Conservation (phyloP, 2,113 vertebrate species). For the Lamprotornis superbus region DNA sequence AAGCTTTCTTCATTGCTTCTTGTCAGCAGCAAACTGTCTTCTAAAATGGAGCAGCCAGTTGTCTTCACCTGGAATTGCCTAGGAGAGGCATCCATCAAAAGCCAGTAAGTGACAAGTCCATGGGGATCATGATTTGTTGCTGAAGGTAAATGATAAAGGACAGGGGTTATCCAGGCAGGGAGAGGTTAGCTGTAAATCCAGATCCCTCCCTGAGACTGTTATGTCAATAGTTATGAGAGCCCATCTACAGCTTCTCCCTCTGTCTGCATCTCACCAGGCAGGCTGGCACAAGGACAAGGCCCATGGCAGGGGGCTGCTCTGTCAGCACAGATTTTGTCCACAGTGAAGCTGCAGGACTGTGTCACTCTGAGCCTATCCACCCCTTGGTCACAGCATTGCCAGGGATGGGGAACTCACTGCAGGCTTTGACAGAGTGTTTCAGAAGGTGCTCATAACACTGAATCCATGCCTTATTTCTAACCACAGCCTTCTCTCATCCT, state of each 20-base stretch:
- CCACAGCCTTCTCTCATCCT: not conserved
- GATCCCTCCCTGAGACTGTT: not conserved
- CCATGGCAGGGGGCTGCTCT: not conserved
- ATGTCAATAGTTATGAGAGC: not conserved
- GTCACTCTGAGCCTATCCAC: not conserved
- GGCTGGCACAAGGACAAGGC: not conserved
- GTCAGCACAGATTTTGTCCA: not conserved
- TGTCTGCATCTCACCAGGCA: fast-evolving
- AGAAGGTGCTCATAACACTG: not conserved
- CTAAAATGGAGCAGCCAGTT: not conserved
- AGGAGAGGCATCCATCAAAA: not conserved
- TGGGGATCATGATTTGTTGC: not conserved
- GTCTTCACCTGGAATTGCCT: not conserved
- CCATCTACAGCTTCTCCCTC: not conserved
- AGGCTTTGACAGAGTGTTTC: not conserved
- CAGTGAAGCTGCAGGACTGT: not conserved
- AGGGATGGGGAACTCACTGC: not conserved
- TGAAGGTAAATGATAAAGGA: not conserved
- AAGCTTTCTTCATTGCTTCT: not conserved
- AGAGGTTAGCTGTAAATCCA: not conserved
- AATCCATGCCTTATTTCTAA: not conserved
- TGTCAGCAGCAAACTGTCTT: slow-evolving; percentile 8
- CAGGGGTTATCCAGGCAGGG: not conserved
- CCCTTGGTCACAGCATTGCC: not conserved
- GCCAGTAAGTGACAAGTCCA: not conserved